These are phyloP conservation scores for Lucinisca nassula DNA, from an alignment of 2,888 invertebrate species.

Conservation along the genomic window DNA sequence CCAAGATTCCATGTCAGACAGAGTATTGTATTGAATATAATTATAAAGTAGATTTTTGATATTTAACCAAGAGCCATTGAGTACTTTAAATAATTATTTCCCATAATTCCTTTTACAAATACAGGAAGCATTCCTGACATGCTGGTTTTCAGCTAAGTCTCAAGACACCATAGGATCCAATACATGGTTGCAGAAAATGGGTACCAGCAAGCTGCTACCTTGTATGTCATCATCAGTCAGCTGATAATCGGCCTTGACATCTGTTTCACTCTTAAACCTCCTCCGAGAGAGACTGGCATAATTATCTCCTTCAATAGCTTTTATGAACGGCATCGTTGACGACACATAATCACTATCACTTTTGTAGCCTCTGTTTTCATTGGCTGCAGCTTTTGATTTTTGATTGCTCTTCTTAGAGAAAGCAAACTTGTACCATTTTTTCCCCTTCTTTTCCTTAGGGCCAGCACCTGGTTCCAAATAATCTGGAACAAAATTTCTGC, in stretches of 20 bases:
- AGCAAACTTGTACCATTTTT: constrained; percentile 65
- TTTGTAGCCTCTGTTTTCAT: constrained; percentile 50
- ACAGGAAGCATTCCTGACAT: neutral
- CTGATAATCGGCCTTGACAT: neutral
- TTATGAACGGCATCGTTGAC: constrained; percentile 44
- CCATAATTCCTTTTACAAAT: neutral
- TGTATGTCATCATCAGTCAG: neutral
- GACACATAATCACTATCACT: constrained; percentile 37
- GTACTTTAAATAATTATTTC: neutral
- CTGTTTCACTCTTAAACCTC: neutral
- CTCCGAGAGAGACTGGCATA: constrained; percentile 7
- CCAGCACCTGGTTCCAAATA: constrained; percentile 2
- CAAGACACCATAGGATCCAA: constrained; percentile 3
- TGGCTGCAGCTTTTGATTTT: constrained; percentile 49
- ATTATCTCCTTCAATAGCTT: constrained; percentile 12
- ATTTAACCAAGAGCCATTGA: neutral
- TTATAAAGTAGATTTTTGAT: no score
- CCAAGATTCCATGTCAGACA: neutral
- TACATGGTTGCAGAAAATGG: neutral
- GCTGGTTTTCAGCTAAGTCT: neutral
- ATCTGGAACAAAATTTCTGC: constrained; percentile 15
- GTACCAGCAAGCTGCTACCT: neutral
- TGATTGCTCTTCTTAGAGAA: constrained; percentile 39
- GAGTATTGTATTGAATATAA: no score
- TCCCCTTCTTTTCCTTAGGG: constrained; percentile 50